Evolutionary conservation across 1,140 invertebrate species (phyloP).

Genomic region (Diorhabda carinulata): DNA sequence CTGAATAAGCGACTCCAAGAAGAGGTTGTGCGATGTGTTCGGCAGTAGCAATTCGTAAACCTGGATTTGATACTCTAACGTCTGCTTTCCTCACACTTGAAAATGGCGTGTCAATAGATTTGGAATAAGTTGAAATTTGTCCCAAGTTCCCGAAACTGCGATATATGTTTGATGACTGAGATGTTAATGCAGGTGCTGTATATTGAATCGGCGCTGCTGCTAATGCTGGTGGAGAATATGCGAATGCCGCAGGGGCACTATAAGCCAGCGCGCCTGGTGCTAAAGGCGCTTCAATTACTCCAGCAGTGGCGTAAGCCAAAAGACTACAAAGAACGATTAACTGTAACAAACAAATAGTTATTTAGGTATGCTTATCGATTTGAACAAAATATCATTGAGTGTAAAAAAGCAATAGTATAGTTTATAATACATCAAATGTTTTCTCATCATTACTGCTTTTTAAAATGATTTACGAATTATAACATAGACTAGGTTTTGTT

Average conservation of each 20-base stretch:
- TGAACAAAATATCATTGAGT: no score
- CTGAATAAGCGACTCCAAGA: slow-evolving; percentile 52
- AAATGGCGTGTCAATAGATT: slow-evolving; percentile 64
- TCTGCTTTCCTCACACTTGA: slow-evolving; percentile 63
- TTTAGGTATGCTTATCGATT: no score
- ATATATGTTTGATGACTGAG: slow-evolving; percentile 59
- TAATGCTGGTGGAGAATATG: slow-evolving; percentile 44
- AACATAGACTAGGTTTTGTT: no score
- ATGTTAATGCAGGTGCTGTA: slow-evolving; percentile 50
- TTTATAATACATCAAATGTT: no score
- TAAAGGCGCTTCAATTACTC: slow-evolving; percentile 53
- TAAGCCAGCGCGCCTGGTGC: slow-evolving; percentile 25
- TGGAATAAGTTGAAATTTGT: slow-evolving; percentile 60
- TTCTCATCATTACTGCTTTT: no score
- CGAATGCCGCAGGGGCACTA: slow-evolving; percentile 29
- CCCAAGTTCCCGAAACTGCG: slow-evolving; percentile 61
- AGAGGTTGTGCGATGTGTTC: slow-evolving; percentile 48
- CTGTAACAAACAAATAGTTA: neutral
- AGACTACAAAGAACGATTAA: slow-evolving; percentile 49
- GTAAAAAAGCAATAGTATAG: no score
- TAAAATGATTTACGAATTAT: no score
- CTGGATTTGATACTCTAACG: slow-evolving; percentile 61
- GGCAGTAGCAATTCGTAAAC: slow-evolving; percentile 54
- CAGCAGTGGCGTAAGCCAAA: slow-evolving; percentile 60
- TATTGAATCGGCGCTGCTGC: slow-evolving; percentile 45